These are phyloP conservation scores for Monochamus alternatus DNA, from an alignment of 2,888 invertebrate genomes.

Conservation along the genomic window DNA sequence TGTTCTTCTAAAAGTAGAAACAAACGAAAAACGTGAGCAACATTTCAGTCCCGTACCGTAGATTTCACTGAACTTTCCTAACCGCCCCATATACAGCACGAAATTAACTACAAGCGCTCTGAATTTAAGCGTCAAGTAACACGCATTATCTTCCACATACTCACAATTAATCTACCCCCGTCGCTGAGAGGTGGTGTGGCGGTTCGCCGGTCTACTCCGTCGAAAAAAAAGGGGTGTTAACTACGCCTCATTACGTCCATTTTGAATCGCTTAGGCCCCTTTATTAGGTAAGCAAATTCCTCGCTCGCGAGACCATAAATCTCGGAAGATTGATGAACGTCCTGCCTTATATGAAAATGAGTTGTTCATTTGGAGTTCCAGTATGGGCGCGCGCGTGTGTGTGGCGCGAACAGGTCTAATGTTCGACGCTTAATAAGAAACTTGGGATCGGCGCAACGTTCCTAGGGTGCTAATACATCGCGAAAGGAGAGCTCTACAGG, in stretches of 20 bases:
- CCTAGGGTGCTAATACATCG: not conserved
- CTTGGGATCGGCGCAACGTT: not conserved
- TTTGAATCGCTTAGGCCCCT: constrained; percentile 26
- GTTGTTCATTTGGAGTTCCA: constrained; percentile 26
- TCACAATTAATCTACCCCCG: too few species aligned
- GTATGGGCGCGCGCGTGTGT: not conserved
- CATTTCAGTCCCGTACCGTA: too few species aligned
- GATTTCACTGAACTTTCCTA: too few species aligned
- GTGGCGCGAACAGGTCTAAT: not conserved
- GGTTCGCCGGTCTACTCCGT: not conserved
- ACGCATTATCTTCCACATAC: too few species aligned
- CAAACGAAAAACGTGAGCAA: too few species aligned
- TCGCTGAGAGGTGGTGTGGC: not conserved
- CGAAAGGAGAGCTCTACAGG: not conserved
- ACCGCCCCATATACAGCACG: too few species aligned
- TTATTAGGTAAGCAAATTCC: constrained; percentile 39
- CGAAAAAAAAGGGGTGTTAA: constrained; percentile 10
- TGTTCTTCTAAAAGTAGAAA: too few species aligned
- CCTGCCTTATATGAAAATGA: constrained; percentile 30
- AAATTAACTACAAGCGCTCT: too few species aligned
- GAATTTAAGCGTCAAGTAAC: too few species aligned
- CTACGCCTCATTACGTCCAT: constrained; percentile 30
- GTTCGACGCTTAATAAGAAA: constrained; percentile 17
- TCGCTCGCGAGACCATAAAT: constrained; percentile 25
- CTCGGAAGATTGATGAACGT: constrained; percentile 35